Conservation (phyloP, 2,888 invertebrate species). For the Spisula solida region DNA sequence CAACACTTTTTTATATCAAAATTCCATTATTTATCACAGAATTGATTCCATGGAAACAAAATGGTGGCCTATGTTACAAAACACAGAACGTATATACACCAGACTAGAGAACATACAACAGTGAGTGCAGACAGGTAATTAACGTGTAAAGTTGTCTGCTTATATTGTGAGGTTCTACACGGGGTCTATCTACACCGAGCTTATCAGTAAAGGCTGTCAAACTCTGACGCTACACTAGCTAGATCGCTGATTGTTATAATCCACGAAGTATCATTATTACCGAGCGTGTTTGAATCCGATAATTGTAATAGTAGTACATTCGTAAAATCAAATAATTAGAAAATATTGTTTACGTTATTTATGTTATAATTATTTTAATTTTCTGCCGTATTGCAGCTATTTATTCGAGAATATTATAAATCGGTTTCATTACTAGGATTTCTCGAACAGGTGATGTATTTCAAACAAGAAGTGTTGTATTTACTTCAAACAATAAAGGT, state of each 20-base stretch:
- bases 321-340: too few species aligned
- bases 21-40: background rate
- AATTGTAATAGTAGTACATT: too few species aligned
- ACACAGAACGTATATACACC: background rate
- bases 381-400: too few species aligned
- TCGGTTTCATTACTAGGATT: background rate
- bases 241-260: background rate
- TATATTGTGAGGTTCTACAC: background rate
- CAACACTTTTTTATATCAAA: background rate
- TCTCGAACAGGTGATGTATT: background rate
- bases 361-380: too few species aligned
- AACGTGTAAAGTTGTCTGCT: background rate
- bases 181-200: background rate
- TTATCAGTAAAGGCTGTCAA: background rate
- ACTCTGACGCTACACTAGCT: too few species aligned
- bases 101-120: background rate
- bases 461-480: background rate
- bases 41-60: conserved; percentile 13
- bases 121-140: background rate
- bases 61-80: background rate
- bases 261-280: background rate
- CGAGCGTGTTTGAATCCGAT: too few species aligned
- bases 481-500: background rate
- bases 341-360: too few species aligned
- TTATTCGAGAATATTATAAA: too few species aligned